These are phyloP conservation scores for Autographa gamma DNA, from an alignment of 2,888 invertebrate genomes.

Conservation along the genomic window DNA sequence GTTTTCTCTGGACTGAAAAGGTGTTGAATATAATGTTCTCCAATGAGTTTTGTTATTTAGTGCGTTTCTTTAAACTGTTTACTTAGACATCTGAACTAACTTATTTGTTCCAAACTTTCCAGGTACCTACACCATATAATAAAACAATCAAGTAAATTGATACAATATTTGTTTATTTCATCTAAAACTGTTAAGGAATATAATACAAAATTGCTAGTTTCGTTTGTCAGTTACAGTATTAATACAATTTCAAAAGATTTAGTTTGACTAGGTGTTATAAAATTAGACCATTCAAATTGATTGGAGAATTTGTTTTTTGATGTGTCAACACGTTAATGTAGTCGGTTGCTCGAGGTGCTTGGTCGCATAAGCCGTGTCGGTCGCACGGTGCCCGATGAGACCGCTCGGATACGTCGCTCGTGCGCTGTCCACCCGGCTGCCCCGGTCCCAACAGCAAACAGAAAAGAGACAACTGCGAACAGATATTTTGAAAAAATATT, in stretches of 20 bases:
- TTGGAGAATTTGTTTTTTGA: no score
- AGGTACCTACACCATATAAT: neutral
- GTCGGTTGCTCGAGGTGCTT: neutral
- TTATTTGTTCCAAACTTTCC: neutral
- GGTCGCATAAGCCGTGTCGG: neutral
- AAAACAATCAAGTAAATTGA: neutral
- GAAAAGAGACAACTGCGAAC: constrained; percentile 25
- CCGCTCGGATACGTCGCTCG: neutral
- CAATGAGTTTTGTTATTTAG: no score
- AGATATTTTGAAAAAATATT: constrained; percentile 13
- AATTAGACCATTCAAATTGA: no score
- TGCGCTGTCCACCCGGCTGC: no score
- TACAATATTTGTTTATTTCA: neutral
- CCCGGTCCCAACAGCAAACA: neutral
- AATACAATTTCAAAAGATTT: neutral
- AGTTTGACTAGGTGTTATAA: no score
- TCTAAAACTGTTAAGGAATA: neutral
- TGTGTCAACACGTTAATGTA: no score
- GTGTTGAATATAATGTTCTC: no score
- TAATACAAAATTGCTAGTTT: neutral
- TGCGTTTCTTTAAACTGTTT: no score
- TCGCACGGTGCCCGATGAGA: neutral
- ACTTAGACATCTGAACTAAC: no score
- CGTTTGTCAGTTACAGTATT: no score
- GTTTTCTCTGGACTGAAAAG: no score